phyloP scores from a whole-genome alignment of 2,888 invertebrate genomes.

The Isotomurus palustris region DNA sequence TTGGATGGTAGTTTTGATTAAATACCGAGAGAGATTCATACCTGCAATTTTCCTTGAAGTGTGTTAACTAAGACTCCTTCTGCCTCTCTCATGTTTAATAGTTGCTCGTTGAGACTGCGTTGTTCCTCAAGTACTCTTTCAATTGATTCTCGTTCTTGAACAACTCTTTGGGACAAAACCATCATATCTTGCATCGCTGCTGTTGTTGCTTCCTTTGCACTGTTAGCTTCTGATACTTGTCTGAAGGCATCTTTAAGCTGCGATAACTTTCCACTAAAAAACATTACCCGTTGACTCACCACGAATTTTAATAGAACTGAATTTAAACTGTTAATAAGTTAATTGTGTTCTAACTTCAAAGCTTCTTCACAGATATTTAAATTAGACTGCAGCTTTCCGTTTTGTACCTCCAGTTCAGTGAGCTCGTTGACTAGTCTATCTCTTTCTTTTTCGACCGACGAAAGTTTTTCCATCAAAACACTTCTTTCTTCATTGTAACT shows the following conservation, averaged over 20 bases:
- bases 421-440: constrained; percentile 28
- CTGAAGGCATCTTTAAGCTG: constrained; percentile 15
- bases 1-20: not conserved
- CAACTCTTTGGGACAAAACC: constrained; percentile 31
- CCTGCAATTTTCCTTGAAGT: constrained; percentile 41
- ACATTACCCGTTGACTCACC: no score
- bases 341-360: constrained; percentile 1
- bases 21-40: constrained; percentile 11
- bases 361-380: constrained; percentile 29
- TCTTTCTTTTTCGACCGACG: constrained; percentile 31
- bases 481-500: constrained; percentile 35
- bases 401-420: constrained; percentile 28
- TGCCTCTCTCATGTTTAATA: constrained; percentile 34
- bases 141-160: constrained; percentile 33
- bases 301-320: no score
- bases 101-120: constrained; percentile 31
- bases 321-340: not conserved
- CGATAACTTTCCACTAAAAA: constrained; percentile 11
- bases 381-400: constrained; percentile 26
- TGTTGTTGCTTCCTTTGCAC: constrained; percentile 31
- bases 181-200: constrained; percentile 39
- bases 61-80: constrained; percentile 38
- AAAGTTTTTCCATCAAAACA: constrained; percentile 29
- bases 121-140: constrained; percentile 37
- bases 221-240: constrained; percentile 22